Evolutionary conservation across 1,140 invertebrate genomes (phyloP).

Genomic region (Neodiprion fabricii): DNA sequence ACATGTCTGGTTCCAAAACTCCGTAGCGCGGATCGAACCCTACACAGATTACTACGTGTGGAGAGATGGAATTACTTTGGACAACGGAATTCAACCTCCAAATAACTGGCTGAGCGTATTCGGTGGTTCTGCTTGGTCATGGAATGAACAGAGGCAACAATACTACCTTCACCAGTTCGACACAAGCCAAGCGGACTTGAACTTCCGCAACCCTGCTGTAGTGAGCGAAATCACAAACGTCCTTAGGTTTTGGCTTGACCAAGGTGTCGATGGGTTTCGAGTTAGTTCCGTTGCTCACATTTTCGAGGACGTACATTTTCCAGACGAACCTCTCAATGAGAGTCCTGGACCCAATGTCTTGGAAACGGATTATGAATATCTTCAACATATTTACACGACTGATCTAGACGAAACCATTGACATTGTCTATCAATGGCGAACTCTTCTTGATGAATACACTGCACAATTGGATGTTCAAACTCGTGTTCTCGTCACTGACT

Average conservation of each 20-base stretch:
- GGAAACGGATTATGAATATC: constrained; percentile 62
- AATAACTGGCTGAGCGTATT: constrained; percentile 77
- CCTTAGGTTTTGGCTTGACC: constrained; percentile 76
- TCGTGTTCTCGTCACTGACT: constrained; percentile 37
- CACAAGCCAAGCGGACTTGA: constrained; percentile 69
- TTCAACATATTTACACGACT: constrained; percentile 61
- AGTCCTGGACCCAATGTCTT: constrained; percentile 50
- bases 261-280: constrained; percentile 81
- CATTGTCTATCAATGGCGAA: constrained; percentile 60
- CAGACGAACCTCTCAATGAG: constrained; percentile 63
- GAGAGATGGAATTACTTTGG: constrained; percentile 54
- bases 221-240: constrained; percentile 69
- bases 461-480: constrained; percentile 29
- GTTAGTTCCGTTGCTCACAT: constrained; percentile 69
- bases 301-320: constrained; percentile 63
- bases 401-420: constrained; percentile 31
- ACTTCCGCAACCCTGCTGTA: constrained; percentile 67
- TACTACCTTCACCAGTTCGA: constrained; percentile 70
- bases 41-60: constrained; percentile 76
- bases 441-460: constrained; percentile 64
- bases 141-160: constrained; percentile 59
- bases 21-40: constrained; percentile 59
- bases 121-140: constrained; percentile 70
- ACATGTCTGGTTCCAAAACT: constrained; percentile 77
- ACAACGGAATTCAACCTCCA: constrained; percentile 52